Base-by-base conservation (phyloP, 2,888 invertebrate species). In the Macrophya annulata region DNA sequence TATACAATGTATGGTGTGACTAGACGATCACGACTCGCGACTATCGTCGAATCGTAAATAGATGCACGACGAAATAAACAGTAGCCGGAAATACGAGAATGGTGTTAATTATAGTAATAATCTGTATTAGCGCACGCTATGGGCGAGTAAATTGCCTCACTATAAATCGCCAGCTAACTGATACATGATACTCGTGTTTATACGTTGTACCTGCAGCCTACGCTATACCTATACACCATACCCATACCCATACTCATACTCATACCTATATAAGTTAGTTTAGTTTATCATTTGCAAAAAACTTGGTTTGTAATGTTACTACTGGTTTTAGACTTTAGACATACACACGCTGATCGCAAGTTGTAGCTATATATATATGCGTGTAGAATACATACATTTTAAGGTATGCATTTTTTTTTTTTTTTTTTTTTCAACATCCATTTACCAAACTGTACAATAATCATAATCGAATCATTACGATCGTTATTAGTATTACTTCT, bases 21-120 rank as follows among this genome's bases (percentile, higher is more conserved):
- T n/a, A 8, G 25, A 62, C 25, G 8, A 25, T 3, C 6, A 25
- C 12, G 21, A 25, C n/a, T 10, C 21, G 21, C n/a, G 62, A 12
- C 9, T 8, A 25, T 12, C 48, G 48, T 9, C 25, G 21, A 25
- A 62, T 62, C 71, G 21, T 15, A 25, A 48, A 48, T 76, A 48
- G 76, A n/a, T 76, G n/a, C 15, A 43, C 25, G 76, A n/a, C n/a
- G 25, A 48, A 72, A 48, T 76, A 48, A 76, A 76, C 76, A 48
- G 76, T 76, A 48, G 76, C 76, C 76, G 76, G 76, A 76, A 76
- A 76, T 76, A 76, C 76, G 48, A 76, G 76, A 48, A 17, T 48
- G 48, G 76, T 76, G 45, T 76, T 76, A 76, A 76, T 76, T 76
- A 76, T 76, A 76, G 76, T 76, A 76, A 76, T 76, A 76, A 76